These are phyloP conservation scores for Eulithis prunata DNA, from an alignment of 2,888 invertebrate genomes.

Conservation along the genomic window DNA sequence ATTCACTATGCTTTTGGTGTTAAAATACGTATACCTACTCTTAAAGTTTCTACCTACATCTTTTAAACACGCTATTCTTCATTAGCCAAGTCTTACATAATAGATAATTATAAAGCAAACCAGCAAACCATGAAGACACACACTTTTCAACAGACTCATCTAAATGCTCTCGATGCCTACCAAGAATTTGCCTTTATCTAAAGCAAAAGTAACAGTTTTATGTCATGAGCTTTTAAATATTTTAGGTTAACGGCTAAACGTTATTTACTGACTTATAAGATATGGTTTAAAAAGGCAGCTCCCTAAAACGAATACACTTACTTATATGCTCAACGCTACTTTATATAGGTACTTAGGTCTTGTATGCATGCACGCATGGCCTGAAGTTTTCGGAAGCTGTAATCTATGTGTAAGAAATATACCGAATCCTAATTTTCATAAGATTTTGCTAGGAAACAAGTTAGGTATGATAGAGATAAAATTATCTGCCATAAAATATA, in stretches of 20 bases:
- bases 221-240: neutral
- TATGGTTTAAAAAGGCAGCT: neutral
- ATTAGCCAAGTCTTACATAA: too few species aligned
- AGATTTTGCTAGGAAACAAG: too few species aligned
- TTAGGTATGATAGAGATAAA: too few species aligned
- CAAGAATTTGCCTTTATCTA: too few species aligned
- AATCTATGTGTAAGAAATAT: neutral
- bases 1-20: slow-evolving; percentile 52
- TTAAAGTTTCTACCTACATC: slow-evolving; percentile 1
- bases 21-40: slow-evolving; percentile 19
- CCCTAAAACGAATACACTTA: neutral
- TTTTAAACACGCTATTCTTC: neutral
- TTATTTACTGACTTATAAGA: neutral
- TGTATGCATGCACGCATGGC: neutral
- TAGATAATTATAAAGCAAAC: too few species aligned
- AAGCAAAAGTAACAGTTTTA: neutral
- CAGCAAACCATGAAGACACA: too few species aligned
- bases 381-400: neutral
- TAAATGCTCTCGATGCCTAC: too few species aligned
- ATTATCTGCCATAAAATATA: too few species aligned
- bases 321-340: neutral
- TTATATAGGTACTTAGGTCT: neutral
- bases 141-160: too few species aligned
- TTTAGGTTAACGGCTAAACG: neutral
- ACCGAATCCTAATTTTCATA: too few species aligned